Percentiles rank a stretch among this genome's conserved stretches.
Conservation (phyloP, 2,797 vertebrate species). For the Thunnus albacares region DNA sequence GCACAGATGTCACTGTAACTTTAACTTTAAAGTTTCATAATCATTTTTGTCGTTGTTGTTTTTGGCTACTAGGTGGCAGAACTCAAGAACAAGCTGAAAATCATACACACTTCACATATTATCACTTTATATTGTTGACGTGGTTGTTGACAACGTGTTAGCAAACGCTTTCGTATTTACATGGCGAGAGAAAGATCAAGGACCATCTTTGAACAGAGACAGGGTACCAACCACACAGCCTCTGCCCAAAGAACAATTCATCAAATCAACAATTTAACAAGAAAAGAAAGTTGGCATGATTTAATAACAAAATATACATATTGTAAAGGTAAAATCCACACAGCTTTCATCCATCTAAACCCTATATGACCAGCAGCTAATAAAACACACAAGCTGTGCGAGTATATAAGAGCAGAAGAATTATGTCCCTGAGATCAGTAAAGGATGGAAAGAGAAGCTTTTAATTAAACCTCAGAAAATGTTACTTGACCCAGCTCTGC, state of each 20-base stretch:
- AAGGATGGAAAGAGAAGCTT: conserved; percentile 12
- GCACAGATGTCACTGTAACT: not conserved
- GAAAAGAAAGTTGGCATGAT: not conserved
- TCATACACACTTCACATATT: not conserved
- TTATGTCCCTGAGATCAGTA: conserved; percentile 40
- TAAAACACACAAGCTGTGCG: conserved; percentile 38
- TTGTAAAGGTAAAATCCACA: conserved; percentile 14
- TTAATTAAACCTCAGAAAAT: conserved; percentile 32
- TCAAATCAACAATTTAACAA: not conserved
- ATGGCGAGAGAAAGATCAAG: too few relatives aligned
- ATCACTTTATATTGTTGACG: too few relatives aligned
- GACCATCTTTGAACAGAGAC: too few relatives aligned
- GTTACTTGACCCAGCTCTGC: not conserved
- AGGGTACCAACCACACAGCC: too few relatives aligned
- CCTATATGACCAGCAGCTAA: conserved; percentile 6
- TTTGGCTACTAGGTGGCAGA: not conserved
- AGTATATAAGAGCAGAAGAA: conserved; percentile 9
- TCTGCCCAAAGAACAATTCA: too few relatives aligned
- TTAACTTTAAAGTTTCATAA: not conserved
- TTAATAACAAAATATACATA: not conserved
- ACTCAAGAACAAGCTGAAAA: not conserved
- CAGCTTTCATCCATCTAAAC: not conserved
- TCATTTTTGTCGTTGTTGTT: not conserved
- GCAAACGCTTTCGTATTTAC: too few relatives aligned
- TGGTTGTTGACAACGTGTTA: too few relatives aligned